Evolutionary conservation across 1,140 invertebrate species (phyloP), one percentile per base, ranked within the genome.

Genomic region (Trachymyrmex cornetzi): DNA sequence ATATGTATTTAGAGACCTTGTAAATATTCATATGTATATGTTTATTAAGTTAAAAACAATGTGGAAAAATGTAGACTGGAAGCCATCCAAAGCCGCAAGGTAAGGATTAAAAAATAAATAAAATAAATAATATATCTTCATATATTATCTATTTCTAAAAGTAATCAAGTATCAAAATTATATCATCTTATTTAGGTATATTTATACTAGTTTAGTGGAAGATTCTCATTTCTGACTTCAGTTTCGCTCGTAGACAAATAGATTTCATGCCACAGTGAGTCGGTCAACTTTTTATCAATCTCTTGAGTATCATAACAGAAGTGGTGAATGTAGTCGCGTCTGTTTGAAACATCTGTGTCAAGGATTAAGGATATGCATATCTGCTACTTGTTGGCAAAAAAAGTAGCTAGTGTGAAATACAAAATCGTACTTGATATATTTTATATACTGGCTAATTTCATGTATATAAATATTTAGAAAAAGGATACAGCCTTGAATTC

Each of bases 401-500:
- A 61, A 64, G 11, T 19, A 12, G 11, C 34, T n/a, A 0, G 7
- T n/a, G 16, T 44, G 1, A 67, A 38, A 67, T 44, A 6, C 0
- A 14, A 44, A 67, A 38, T 66, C 0, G 22, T 19, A 12, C 7
- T 66, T 16, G 14, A 34, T 7, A 34, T 66, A 38, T n/a, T 1
- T 66, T 12, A 11, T 44, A 44, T 44, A 38, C 22, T 38, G 19
- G 19, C 19, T 66, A 38, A 16, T 3, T 57, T n/a, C n/a, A 22
- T 38, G n/a, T 22, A 22, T 53, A 53, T 53, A 27, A 48, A 34
- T 30, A 50, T 16, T 44, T 38, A n/a, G 14, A 38, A 63, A 86
- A 89, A 89, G 88, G 88, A 90, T 90, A 90, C 88, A 82, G 53
- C 88, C 88, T 77, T 27, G 12, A 59, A 82, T n/a, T 16, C 6